These are phyloP conservation scores for Heliconius hermathena DNA, from an alignment of 1,140 invertebrate species.

Conservation along the genomic window DNA sequence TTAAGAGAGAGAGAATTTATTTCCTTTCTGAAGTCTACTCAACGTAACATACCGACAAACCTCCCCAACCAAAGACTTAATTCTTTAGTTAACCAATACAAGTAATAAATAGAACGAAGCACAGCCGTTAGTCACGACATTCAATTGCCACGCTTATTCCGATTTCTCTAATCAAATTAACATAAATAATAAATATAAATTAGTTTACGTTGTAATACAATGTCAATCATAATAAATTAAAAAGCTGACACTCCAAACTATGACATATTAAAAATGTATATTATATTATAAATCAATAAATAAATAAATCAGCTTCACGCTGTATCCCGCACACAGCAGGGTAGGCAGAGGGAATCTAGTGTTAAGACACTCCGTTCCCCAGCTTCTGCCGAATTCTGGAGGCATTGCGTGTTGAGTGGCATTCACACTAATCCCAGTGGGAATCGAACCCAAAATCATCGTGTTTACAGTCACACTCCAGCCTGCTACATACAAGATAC, in stretches of 20 bases:
- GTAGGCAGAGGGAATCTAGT: too few relatives aligned
- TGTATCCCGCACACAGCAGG: too few relatives aligned
- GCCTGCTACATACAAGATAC: too few relatives aligned
- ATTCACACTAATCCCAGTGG: too few relatives aligned
- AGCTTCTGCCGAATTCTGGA: too few relatives aligned
- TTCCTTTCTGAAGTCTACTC: background rate
- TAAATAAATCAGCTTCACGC: too few relatives aligned
- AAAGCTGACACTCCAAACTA: background rate
- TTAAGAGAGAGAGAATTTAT: background rate
- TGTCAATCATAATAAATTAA: slow-evolving; percentile 3
- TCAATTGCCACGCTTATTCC: slow-evolving; percentile 12
- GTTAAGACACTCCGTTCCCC: too few relatives aligned
- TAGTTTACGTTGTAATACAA: slow-evolving; percentile 9
- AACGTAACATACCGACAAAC: background rate
- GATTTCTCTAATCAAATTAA: slow-evolving; percentile 9
- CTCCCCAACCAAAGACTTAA: background rate
- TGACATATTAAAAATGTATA: background rate
- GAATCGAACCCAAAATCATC: too few relatives aligned
- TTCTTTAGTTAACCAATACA: background rate
- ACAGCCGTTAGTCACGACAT: background rate
- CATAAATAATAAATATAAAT: slow-evolving; percentile 12
- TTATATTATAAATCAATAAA: too few relatives aligned
- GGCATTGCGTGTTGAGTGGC: too few relatives aligned
- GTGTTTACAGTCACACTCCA: too few relatives aligned
- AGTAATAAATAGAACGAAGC: background rate